phyloP scores from a whole-genome alignment of 2,113 vertebrate species.

The Sphaerodactylus townsendi region DNA sequence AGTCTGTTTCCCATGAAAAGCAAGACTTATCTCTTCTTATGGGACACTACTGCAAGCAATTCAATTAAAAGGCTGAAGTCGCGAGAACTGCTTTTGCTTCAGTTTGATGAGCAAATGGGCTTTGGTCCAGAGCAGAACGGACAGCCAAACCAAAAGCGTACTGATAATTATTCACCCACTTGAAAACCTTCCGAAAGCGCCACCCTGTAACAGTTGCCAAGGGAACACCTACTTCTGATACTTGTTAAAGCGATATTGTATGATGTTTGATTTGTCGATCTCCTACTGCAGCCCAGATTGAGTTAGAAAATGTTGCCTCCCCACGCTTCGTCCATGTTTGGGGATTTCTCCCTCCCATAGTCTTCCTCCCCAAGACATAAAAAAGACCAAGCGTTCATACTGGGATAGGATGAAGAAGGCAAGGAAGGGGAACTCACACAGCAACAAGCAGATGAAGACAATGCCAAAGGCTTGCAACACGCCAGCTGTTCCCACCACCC shows the following conservation, averaged over 20 bases:
- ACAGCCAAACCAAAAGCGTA: neutral
- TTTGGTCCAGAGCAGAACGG: neutral
- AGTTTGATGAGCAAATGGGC: neutral
- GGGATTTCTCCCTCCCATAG: neutral
- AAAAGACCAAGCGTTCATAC: neutral
- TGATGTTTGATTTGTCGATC: neutral
- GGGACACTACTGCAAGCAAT: neutral
- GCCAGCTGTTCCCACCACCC: conserved; percentile 95
- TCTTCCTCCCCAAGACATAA: too few species aligned
- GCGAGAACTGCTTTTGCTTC: neutral
- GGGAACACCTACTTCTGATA: neutral
- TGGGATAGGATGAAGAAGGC: neutral
- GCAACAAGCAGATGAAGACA: conserved; percentile 95
- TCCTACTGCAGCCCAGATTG: neutral
- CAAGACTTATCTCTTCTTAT: neutral
- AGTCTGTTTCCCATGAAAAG: neutral
- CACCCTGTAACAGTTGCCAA: neutral
- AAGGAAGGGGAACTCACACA: conserved; percentile 82
- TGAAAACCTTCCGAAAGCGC: neutral
- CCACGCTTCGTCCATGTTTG: neutral
- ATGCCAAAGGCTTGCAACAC: conserved; percentile 95
- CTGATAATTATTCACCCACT: neutral
- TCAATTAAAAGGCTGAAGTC: neutral
- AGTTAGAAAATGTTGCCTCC: neutral
- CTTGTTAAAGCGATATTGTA: neutral